Evolutionary conservation across 2,113 vertebrate genomes (phyloP).

Genomic region (Microtus oregoni): DNA sequence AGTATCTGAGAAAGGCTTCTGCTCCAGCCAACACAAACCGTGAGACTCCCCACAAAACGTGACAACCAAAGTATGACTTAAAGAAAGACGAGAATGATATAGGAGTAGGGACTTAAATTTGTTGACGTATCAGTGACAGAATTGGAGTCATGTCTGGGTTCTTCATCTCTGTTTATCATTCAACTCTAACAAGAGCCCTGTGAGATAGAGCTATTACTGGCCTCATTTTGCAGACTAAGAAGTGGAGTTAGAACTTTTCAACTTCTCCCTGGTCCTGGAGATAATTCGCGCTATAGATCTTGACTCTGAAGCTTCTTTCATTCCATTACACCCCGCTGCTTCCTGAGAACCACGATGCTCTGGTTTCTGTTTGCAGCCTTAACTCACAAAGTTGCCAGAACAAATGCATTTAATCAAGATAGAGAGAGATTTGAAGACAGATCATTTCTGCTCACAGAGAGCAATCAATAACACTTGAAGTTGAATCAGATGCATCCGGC

Average conservation of each 20-base stretch:
- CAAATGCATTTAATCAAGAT: slow-evolving; percentile 20
- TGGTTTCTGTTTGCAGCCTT: neutral
- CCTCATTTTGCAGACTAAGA: neutral
- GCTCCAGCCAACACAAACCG: neutral
- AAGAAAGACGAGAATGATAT: neutral
- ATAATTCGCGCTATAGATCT: neutral
- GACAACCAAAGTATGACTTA: neutral
- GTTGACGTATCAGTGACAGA: neutral
- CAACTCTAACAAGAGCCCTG: neutral
- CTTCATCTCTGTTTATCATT: neutral
- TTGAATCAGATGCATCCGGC: neutral
- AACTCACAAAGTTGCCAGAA: neutral
- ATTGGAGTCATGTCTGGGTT: neutral
- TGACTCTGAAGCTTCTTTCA: neutral
- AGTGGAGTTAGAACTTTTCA: neutral
- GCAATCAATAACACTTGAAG: neutral
- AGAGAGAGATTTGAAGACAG: slow-evolving; percentile 1
- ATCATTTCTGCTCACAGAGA: neutral
- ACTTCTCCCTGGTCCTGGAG: neutral
- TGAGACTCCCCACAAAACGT: neutral
- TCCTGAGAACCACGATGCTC: neutral
- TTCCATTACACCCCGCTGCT: neutral
- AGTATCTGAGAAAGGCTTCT: neutral
- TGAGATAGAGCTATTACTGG: neutral
- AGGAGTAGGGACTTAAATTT: no score